phyloP scores from a whole-genome alignment of 92 coral and sea anemone genomes.

The Phenganax marumi region DNA sequence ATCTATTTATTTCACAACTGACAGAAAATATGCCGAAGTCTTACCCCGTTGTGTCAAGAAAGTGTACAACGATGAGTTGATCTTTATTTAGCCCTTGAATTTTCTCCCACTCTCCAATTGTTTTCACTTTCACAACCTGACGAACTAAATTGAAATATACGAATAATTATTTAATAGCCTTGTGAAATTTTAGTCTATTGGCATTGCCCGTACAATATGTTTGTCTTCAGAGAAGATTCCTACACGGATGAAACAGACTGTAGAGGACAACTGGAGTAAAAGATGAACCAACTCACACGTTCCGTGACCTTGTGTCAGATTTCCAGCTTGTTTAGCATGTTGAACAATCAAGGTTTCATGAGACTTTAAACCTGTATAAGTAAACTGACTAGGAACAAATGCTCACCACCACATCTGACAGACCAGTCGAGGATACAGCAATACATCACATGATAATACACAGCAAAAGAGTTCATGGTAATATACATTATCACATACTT shows the following conservation, averaged over 20 bases:
- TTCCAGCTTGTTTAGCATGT: slow-evolving; percentile 63
- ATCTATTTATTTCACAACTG: background rate
- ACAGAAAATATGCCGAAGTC: background rate
- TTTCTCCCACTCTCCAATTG: slow-evolving; percentile 71
- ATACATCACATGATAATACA: too few relatives aligned
- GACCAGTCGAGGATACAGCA: background rate
- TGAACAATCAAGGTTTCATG: slow-evolving; percentile 89
- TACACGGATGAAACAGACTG: background rate
- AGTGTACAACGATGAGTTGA: slow-evolving; percentile 71
- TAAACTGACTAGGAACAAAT: background rate
- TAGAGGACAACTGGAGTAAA: background rate
- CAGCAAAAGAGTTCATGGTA: too few relatives aligned
- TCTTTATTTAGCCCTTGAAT: slow-evolving; percentile 49
- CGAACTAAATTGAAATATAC: slow-evolving; percentile 51
- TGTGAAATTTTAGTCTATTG: too few relatives aligned
- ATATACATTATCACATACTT: too few relatives aligned
- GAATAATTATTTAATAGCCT: background rate
- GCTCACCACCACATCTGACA: background rate
- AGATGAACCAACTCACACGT: background rate
- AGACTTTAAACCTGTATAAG: slow-evolving; percentile 60
- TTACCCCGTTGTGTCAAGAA: slow-evolving; percentile 45
- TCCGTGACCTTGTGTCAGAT: slow-evolving; percentile 61
- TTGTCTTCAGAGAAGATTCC: too few relatives aligned
- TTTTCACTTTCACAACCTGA: slow-evolving; percentile 59
- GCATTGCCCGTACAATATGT: too few relatives aligned